These are phyloP conservation scores for Delphinus delphis DNA, from an alignment of 2,113 vertebrate genomes.

Conservation along the genomic window DNA sequence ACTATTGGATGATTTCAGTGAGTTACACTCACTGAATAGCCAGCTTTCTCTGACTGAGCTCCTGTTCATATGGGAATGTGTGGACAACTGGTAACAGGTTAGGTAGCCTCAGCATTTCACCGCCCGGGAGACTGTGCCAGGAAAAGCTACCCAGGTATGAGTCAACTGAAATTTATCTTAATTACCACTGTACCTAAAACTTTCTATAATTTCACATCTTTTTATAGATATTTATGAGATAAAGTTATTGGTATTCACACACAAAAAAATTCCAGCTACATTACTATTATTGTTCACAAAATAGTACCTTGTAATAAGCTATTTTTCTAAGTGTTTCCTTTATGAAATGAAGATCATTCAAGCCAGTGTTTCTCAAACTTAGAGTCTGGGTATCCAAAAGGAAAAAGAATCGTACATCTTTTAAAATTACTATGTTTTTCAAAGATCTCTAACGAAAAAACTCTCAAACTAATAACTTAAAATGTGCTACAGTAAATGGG, in stretches of 20 bases:
- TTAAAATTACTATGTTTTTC: background rate
- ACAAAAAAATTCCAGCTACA: background rate
- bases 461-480: background rate
- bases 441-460: background rate
- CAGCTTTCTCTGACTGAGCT: background rate
- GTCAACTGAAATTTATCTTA: background rate
- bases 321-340: background rate
- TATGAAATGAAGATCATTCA: background rate
- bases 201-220: background rate
- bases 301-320: background rate
- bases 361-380: background rate
- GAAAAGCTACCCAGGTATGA: background rate
- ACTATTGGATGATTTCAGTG: background rate
- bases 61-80: background rate
- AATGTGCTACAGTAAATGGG: background rate
- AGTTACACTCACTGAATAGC: accelerated
- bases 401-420: background rate
- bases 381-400: background rate
- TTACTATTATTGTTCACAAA: background rate
- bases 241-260: background rate
- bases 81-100: background rate
- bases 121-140: accelerated
- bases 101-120: background rate
- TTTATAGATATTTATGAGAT: background rate
- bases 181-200: background rate